These are phyloP conservation scores for Deroplatys truncata DNA, from an alignment of 2,888 invertebrate species.

Conservation along the genomic window DNA sequence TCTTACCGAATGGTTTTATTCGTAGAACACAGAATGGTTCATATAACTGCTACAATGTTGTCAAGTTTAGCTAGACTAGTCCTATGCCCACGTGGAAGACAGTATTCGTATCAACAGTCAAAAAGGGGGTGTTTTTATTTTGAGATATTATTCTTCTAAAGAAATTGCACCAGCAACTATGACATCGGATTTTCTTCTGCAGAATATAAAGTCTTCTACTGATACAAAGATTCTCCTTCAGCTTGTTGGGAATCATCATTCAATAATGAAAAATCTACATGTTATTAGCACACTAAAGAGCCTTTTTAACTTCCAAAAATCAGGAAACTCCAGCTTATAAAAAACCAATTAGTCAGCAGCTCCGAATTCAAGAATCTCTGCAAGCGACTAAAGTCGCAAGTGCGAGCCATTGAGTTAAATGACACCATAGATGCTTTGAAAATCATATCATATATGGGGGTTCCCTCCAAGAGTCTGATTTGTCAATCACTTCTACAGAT, in stretches of 20 bases:
- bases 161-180: background rate
- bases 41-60: background rate
- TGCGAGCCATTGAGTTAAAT: conserved; percentile 49
- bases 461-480: conserved; percentile 55
- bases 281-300: conserved; percentile 53
- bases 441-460: conserved; percentile 54
- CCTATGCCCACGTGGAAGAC: background rate
- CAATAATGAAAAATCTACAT: conserved; percentile 53
- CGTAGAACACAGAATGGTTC: background rate
- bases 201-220: conserved; percentile 47
- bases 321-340: conserved; percentile 45
- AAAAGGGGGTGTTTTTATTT: background rate
- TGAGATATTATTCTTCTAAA: background rate
- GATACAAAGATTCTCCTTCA: conserved; percentile 46
- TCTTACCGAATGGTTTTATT: too few relatives aligned
- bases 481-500: conserved; percentile 61
- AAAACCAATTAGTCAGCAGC: conserved; percentile 50
- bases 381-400: conserved; percentile 51
- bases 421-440: conserved; percentile 59
- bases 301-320: conserved; percentile 54
- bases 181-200: conserved; percentile 46
- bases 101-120: background rate
- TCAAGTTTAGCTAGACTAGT: background rate
- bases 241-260: conserved; percentile 44
- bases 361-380: conserved; percentile 58